These are phyloP conservation scores for Tragulus kanchil DNA, from an alignment of 2,113 vertebrate genomes.

Conservation along the genomic window DNA sequence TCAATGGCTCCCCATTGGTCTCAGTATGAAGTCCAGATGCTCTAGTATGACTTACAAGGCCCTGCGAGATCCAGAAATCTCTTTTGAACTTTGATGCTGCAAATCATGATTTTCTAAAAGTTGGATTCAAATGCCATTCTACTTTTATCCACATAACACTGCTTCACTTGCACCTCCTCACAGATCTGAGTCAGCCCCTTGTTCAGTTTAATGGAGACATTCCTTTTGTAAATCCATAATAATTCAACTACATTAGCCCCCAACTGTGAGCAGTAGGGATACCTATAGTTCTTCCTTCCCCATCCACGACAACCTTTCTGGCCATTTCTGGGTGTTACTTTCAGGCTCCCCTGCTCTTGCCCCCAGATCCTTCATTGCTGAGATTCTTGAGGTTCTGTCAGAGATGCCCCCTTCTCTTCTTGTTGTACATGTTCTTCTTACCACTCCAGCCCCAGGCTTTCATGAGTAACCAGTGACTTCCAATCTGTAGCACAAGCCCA, in stretches of 20 bases:
- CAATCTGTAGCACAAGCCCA: not conserved
- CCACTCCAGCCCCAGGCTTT: not conserved
- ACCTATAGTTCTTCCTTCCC: not conserved
- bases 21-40: not conserved
- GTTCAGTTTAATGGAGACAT: not conserved
- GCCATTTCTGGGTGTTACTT: not conserved
- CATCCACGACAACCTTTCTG: not conserved
- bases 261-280: not conserved
- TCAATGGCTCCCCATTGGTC: not conserved
- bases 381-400: not conserved
- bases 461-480: not conserved
- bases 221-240: not conserved
- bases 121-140: not conserved
- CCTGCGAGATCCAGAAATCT: slow-evolving; percentile 5
- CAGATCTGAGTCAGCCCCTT: not conserved
- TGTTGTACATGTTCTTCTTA: not conserved
- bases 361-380: not conserved
- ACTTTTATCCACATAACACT: not conserved
- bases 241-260: not conserved
- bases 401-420: not conserved
- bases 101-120: not conserved
- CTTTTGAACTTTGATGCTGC: not conserved
- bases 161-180: not conserved
- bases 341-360: not conserved
- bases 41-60: not conserved